A percentile compares a stretch with the other conserved stretches of the same genome.
Evolutionary conservation across 2,797 vertebrate species (phyloP).

Genomic region (Rhabdomys pumilio): DNA sequence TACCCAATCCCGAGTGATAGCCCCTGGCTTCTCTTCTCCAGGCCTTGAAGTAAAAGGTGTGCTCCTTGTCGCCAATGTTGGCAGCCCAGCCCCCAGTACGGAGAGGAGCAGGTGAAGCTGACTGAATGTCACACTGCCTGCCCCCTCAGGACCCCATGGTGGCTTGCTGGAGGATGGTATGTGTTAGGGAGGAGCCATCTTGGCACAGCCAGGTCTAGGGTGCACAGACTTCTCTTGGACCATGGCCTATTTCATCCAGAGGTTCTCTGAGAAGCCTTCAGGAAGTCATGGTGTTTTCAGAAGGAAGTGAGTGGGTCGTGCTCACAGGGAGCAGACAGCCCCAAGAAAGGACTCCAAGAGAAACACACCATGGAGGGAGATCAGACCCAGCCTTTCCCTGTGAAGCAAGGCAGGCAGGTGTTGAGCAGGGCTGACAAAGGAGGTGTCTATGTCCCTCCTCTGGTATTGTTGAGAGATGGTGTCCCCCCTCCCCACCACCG

Average conservation of each 20-base stretch:
- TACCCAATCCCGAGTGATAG: neutral
- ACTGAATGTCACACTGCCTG: neutral
- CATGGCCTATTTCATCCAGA: constrained; percentile 62
- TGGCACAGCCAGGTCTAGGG: neutral
- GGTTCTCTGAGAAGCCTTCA: constrained; percentile 61
- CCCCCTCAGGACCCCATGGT: neutral
- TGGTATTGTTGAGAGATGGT: constrained; percentile 37
- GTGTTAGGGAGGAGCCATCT: neutral
- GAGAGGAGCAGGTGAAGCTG: neutral
- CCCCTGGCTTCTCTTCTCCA: constrained; percentile 1
- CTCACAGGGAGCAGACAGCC: constrained; percentile 71
- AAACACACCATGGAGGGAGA: constrained; percentile 40
- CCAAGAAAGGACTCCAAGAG: constrained; percentile 72
- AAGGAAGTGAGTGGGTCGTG: constrained; percentile 83
- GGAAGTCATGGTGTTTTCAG: constrained; percentile 83
- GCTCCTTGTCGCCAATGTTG: neutral
- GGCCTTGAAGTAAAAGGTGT: neutral
- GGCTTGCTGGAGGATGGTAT: neutral
- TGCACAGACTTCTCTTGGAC: neutral
- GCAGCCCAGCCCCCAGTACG: neutral
- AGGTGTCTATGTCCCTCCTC: constrained; percentile 59
- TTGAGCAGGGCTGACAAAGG: constrained; percentile 66
- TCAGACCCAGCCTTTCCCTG: constrained; percentile 3
- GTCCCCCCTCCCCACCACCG: neutral
- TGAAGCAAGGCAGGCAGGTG: constrained; percentile 53